Base-by-base conservation (phyloP, 2,888 invertebrate species). In the Schizotus pectinicornis region DNA sequence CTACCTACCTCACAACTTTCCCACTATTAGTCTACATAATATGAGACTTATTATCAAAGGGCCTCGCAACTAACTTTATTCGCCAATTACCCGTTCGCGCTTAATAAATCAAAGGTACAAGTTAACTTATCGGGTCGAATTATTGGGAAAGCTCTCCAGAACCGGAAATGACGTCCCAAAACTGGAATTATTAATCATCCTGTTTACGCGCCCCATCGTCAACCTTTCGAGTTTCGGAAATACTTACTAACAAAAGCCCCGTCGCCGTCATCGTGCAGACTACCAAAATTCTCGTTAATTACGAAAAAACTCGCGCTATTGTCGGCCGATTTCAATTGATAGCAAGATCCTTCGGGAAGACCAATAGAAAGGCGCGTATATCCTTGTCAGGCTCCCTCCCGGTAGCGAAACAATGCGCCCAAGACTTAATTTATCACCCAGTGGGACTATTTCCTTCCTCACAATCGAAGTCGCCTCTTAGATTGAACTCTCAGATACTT, bases 371-470 rank as follows among this genome's bases (percentile, higher is more conserved):
- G 54, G 62, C 68, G 74, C 74, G 74, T 77, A 77, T 78, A 77
- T 78, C 77, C 74, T 75, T 78, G 77, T 78, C 77, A 77, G 72
- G 62, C 74, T 67, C 72, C 75, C 22, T 5, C 75, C 72, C 67
- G 68, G 74, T 74, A 67, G 74, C 76, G 76, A 78, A 78, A 78
- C 78, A 78, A 78, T 77, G 74, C 73, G 67, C 69, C 72, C 71
- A 69, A 22, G 72, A 76, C 75, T 74, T 77, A 78, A 78, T 78
- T 78, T 78, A 78, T 78, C 78, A 78, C 78, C 71, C 77, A 71
- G 73, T 74, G 74, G 78, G 77, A 77, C 75, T 70, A 74, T 76
- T 77, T 76, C 74, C 76, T 76, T 73, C 74, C 76, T 74, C 70
- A 73, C 76, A 76, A 76, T 77, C 77, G 76, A 77, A 74, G 70